Evolutionary conservation across 1,140 invertebrate species (phyloP).

Genomic region (Caerostris extrusa): DNA sequence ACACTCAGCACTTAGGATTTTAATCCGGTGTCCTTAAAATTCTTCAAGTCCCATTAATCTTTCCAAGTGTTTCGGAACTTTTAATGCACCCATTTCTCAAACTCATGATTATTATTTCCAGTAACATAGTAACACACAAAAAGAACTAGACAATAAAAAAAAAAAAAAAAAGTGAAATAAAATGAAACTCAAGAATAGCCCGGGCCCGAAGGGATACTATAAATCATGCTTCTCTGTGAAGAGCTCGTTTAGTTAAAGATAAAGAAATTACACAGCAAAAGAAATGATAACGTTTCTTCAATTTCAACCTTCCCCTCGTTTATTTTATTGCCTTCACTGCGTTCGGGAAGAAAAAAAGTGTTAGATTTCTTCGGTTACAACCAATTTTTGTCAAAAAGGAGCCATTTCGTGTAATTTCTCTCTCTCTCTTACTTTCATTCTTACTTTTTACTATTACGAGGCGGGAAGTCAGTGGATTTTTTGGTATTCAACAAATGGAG

Average conservation of each 20-base stretch:
- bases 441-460: not conserved
- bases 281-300: slow-evolving; percentile 55
- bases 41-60: slow-evolving; percentile 10
- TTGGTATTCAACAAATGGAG: not conserved
- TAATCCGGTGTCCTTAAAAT: slow-evolving; percentile 14
- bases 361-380: slow-evolving; percentile 30
- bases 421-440: too few relatives aligned
- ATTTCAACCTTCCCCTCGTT: slow-evolving; percentile 46
- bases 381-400: slow-evolving; percentile 55
- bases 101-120: slow-evolving; percentile 54
- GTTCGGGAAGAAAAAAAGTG: not conserved
- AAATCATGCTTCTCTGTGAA: slow-evolving; percentile 42
- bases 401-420: slow-evolving; percentile 23
- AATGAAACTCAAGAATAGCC: slow-evolving; percentile 23
- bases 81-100: slow-evolving; percentile 47
- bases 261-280: slow-evolving; percentile 59
- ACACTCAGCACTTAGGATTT: not conserved
- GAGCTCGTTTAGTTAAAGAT: slow-evolving; percentile 51
- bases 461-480: not conserved
- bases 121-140: slow-evolving; percentile 43
- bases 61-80: slow-evolving; percentile 49
- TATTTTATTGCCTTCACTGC: slow-evolving; percentile 41
- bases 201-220: not conserved
- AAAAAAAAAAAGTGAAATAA: not conserved
- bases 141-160: not conserved